Evolutionary conservation across 2,888 invertebrate genomes (phyloP), one percentile per base, ranked within the genome.

Genomic region (Trichogramma dendrolimi): DNA sequence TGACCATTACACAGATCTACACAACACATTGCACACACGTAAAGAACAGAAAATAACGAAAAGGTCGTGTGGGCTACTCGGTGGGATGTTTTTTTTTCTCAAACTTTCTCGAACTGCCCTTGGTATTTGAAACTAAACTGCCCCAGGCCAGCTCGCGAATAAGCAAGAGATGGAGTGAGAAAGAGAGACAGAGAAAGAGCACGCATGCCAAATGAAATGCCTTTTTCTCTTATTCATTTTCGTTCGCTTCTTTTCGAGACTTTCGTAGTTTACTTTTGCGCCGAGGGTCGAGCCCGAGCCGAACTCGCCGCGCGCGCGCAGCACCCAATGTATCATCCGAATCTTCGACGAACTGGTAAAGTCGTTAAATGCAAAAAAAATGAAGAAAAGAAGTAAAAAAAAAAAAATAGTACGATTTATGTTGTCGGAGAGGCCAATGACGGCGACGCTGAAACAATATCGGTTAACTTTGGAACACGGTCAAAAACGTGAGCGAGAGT

Each of bases 321-420:
- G 43, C 60, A 43, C 52, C 60, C 55, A 54, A 65, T 65, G 63
- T 59, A 65, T 65, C 65, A 63, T 65, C 61, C 61, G 59, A 63
- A 65, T 65, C 65, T 60, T 62, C 62, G 60, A 48, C 62, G 62
- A 62, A 65, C 60, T 65, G 60, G 60, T 65, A 65, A 65, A 65
- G 60, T 62, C 62, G 58, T 65, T 65, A 65, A 65, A 63, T 59
- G 56, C 14, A 50, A 50, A 50, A 50, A 50, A 27, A 50, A 50
- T n/a, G 27, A 2, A 27, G 27, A 50, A 50, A 27, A n/a, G 27
- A 50, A 50, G 10, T n/a, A 50, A 50, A 14, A 66, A 63, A 66
- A 64, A 60, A 62, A 66, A 62, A 64, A 64, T 60, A 41, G 55
- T 11, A 62, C 55, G 62, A 66, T 63, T 64, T 66, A 66, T 63